These are phyloP conservation scores for Nemurella pictetii DNA, from an alignment of 2,888 invertebrate genomes.

Conservation along the genomic window DNA sequence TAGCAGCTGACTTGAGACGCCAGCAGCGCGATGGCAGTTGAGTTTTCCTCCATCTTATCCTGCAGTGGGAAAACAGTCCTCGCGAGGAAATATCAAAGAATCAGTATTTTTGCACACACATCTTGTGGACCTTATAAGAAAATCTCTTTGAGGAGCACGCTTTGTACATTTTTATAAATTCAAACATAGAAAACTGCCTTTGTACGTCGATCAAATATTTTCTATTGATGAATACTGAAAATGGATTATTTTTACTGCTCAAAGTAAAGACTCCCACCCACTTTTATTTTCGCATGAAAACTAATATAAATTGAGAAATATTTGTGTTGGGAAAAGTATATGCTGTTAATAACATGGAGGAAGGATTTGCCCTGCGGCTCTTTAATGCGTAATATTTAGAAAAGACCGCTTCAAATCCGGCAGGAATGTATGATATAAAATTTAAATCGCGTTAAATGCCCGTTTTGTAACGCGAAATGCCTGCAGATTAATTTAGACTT, in stretches of 20 bases:
- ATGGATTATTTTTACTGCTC: neutral
- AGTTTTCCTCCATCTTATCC: neutral
- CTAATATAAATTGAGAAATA: neutral
- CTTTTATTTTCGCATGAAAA: neutral
- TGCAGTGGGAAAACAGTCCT: neutral
- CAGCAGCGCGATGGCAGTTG: too few relatives aligned
- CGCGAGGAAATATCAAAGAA: neutral
- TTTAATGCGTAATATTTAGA: neutral
- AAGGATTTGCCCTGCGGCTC: neutral
- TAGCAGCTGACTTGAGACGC: too few relatives aligned
- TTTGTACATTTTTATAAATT: neutral
- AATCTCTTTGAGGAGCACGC: neutral
- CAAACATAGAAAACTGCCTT: neutral
- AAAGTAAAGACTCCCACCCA: neutral
- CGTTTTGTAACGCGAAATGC: too few relatives aligned
- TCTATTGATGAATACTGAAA: neutral
- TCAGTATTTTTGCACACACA: neutral
- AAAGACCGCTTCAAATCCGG: neutral
- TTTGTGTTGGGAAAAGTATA: neutral
- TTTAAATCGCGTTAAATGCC: neutral
- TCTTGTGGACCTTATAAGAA: neutral
- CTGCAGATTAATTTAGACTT: neutral
- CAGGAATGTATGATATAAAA: neutral
- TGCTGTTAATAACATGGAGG: neutral
- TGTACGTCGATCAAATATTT: neutral